These are phyloP conservation scores for Drosophila ustulata DNA, from an alignment of 2,888 invertebrate genomes.

Conservation along the genomic window DNA sequence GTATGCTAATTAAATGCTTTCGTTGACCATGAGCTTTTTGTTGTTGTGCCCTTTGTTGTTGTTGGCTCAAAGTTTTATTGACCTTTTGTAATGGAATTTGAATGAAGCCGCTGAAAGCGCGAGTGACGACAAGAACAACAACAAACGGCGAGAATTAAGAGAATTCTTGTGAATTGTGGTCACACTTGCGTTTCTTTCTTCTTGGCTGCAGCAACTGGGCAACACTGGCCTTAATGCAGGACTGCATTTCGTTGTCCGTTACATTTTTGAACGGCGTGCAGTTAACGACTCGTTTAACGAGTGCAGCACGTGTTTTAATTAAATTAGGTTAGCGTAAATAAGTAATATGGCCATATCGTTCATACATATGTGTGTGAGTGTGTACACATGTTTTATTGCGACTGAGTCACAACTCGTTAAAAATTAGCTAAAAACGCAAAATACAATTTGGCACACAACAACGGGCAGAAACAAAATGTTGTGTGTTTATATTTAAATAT, in stretches of 20 bases:
- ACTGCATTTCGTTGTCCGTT: slow-evolving; percentile 18
- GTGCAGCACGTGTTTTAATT: slow-evolving; percentile 57
- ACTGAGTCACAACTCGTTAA: slow-evolving; percentile 44
- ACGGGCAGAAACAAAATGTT: not conserved
- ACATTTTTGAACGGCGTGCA: not conserved
- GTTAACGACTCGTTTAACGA: slow-evolving; percentile 8
- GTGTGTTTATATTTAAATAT: slow-evolving; percentile 56
- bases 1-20: slow-evolving; percentile 80
- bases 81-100: slow-evolving; percentile 70
- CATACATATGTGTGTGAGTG: not conserved
- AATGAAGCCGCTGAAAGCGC: slow-evolving; percentile 52
- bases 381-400: slow-evolving; percentile 1
- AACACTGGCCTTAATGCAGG: slow-evolving; percentile 31
- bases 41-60: slow-evolving; percentile 26
- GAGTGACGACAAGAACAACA: slow-evolving; percentile 48
- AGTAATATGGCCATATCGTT: slow-evolving; percentile 3
- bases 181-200: not conserved
- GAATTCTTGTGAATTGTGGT: not conserved
- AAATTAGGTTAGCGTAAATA: slow-evolving; percentile 54
- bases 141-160: not conserved
- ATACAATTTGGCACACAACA: slow-evolving; percentile 40
- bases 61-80: slow-evolving; percentile 71
- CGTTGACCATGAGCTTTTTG: slow-evolving; percentile 77
- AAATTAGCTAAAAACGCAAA: slow-evolving; percentile 56
- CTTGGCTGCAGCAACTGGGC: slow-evolving; percentile 14